These are phyloP conservation scores for Cheilosia vernalis DNA, from an alignment of 2,888 invertebrate species.

Conservation along the genomic window DNA sequence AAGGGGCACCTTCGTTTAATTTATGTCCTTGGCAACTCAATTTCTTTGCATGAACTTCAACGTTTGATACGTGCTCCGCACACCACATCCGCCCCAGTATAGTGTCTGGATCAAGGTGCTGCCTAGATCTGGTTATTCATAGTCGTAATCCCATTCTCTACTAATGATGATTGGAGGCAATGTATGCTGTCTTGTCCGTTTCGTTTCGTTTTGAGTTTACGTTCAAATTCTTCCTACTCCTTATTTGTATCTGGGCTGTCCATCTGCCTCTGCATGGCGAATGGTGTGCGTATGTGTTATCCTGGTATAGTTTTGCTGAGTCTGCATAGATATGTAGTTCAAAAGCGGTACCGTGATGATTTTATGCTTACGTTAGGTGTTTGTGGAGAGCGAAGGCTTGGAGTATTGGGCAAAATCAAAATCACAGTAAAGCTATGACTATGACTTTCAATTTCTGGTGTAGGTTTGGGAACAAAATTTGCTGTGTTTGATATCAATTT, in stretches of 20 bases:
- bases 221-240: conserved; percentile 64
- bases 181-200: conserved; percentile 73
- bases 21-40: conserved; percentile 75
- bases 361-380: conserved; percentile 54
- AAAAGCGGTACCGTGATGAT: conserved; percentile 52
- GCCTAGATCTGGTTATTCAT: conserved; percentile 73
- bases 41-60: conserved; percentile 73
- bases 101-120: conserved; percentile 13
- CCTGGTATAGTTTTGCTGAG: conserved; percentile 45
- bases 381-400: conserved; percentile 1
- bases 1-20: conserved; percentile 66
- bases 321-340: conserved; percentile 41
- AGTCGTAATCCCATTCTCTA: conserved; percentile 71
- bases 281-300: conserved; percentile 25
- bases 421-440: conserved; percentile 26
- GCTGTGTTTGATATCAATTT: conserved; percentile 46
- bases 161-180: conserved; percentile 75
- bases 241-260: conserved; percentile 69
- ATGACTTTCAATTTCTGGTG: conserved; percentile 35
- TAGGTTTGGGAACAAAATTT: conserved; percentile 25
- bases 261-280: conserved; percentile 12
- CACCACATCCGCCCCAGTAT: conserved; percentile 6
- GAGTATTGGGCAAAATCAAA: background rate
- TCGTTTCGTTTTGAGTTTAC: conserved; percentile 54
- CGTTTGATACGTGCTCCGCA: conserved; percentile 54